Evolutionary conservation across 2,797 vertebrate genomes (phyloP).

Genomic region (Pseudochirops corinnae): DNA sequence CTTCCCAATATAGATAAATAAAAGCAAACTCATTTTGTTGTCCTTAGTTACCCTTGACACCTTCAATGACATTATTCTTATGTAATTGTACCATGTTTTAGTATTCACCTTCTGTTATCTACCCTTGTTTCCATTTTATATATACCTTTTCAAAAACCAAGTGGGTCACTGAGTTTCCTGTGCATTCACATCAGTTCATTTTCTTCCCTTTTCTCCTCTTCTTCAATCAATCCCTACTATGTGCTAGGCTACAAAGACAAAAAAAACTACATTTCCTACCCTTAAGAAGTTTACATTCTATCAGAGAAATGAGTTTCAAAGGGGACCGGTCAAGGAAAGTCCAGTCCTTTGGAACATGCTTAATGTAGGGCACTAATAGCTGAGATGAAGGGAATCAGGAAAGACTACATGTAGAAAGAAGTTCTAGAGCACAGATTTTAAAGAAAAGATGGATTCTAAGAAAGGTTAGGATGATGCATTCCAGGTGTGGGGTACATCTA

Average conservation of each 20-base stretch:
- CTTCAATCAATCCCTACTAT: neutral
- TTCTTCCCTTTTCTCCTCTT: neutral
- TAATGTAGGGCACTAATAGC: neutral
- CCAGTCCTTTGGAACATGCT: neutral
- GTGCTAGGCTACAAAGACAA: neutral
- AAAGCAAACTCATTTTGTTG: neutral
- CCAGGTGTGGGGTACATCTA: neutral
- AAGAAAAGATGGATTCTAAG: neutral
- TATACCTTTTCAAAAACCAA: neutral
- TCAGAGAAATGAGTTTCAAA: neutral
- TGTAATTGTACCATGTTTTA: neutral
- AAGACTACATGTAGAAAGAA: neutral
- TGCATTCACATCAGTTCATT: neutral
- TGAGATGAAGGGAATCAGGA: neutral
- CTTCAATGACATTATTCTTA: neutral
- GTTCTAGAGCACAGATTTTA: neutral
- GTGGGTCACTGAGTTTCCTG: neutral
- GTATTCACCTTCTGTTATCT: neutral
- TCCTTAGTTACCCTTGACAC: neutral
- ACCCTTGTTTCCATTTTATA: neutral
- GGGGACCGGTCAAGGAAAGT: neutral
- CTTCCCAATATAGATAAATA: neutral
- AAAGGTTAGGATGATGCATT: neutral
- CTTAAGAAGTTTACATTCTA: neutral
- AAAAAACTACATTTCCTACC: neutral